Evolutionary conservation across 2,888 invertebrate genomes (phyloP).

Genomic region (Blera fallax): DNA sequence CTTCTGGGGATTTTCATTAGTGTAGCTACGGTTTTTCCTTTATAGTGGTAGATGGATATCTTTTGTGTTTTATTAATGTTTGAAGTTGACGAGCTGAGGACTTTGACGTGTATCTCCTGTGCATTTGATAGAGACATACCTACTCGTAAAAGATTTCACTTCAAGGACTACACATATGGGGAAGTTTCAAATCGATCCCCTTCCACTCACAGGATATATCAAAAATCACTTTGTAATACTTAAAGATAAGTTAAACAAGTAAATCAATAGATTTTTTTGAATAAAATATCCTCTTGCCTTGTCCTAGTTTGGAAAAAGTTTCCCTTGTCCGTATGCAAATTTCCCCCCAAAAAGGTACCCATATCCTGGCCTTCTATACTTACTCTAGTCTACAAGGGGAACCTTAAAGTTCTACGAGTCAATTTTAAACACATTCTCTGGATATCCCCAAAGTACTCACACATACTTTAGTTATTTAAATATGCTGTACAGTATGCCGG

Average conservation of each 20-base stretch:
- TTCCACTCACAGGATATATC: neutral
- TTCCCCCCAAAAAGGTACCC: conserved; percentile 38
- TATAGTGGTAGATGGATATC: conserved; percentile 11
- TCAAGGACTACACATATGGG: too few relatives aligned
- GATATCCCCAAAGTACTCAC: conserved; percentile 42
- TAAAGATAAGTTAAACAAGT: conserved; percentile 40
- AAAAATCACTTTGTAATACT: conserved; percentile 16
- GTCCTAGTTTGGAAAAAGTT: conserved; percentile 28
- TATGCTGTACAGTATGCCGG: conserved; percentile 11
- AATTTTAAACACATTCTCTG: conserved; percentile 63
- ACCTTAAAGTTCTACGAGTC: conserved; percentile 60
- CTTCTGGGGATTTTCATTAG: conserved; percentile 52
- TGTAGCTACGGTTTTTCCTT: neutral
- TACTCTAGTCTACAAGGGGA: neutral
- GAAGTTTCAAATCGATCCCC: too few relatives aligned
- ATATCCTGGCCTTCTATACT: conserved; percentile 4
- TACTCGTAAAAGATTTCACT: conserved; percentile 16
- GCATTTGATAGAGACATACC: neutral
- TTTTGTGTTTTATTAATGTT: conserved; percentile 23
- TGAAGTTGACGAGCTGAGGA: conserved; percentile 3
- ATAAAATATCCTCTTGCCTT: conserved; percentile 25
- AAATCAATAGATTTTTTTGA: conserved; percentile 32
- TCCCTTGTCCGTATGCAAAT: conserved; percentile 38
- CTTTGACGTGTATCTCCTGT: too few relatives aligned
- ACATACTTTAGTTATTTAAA: conserved; percentile 57